Base-by-base conservation (phyloP, 2,797 vertebrate genomes). In the Takifugu ocellatus region DNA sequence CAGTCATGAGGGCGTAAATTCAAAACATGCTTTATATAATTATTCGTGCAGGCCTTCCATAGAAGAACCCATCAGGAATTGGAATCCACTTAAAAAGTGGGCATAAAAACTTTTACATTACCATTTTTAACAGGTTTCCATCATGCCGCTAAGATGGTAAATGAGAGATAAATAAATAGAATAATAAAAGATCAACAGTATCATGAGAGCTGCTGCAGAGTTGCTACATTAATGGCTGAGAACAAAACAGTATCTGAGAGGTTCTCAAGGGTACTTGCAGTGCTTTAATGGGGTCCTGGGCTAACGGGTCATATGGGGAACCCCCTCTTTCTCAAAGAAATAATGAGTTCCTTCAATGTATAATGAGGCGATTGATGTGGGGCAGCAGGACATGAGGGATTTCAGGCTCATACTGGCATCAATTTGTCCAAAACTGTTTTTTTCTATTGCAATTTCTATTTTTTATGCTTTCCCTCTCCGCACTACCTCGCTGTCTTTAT, bases 261-360 rank as follows among this genome's bases (percentile, higher is more conserved):
- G 75, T 87, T 82, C 77, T 84, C 74, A 72, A 83, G 56, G 78
- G 55, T 54, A 39, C 36, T 39, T 71, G 61, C 59, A 51, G 65
- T 27, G 36, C 53, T 82, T 86, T 88, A 86, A 89, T 84, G 77
- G 82, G 77, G 74, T 87, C 84, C 79, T 82, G 25, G 54, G 76
- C 78, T 73, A 59, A 55, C 66, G 72, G 78, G 75, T 74, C 56
- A 56, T 54, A 61, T 55, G 61, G 54, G 74, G 77, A 85, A 72
- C 73, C 26, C 82, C 68, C 76, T 74, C 70, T 77, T 88, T 85
- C 75, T 69, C 62, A 39, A n/a, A 48, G 66, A 88, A 85, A 79
- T 87, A 88, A 90, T 87, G 79, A 84, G 89, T 84, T 88, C 81
- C 79, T 68, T 77, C 16, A 3, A 53, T 68, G 70, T 75, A 83